Conservation (phyloP, 2,113 vertebrate species). For the Gasterosteus nipponicus region DNA sequence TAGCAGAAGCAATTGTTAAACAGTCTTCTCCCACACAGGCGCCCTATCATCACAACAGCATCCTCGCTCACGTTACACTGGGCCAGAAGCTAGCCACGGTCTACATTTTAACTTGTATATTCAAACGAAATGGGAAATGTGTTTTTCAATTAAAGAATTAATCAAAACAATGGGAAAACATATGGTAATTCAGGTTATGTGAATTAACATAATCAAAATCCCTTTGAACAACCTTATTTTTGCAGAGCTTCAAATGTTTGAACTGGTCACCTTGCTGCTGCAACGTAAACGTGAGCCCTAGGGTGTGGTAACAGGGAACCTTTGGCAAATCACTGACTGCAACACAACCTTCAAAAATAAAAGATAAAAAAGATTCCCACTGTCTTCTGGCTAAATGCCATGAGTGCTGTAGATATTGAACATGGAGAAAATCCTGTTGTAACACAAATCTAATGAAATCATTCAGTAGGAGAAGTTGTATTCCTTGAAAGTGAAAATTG, state of each 20-base stretch:
- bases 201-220: not conserved
- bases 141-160: not conserved
- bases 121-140: not conserved
- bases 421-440: not conserved
- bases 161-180: not conserved
- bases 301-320: not conserved
- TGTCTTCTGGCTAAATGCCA: slow-evolving; percentile 7
- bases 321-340: not conserved
- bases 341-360: not conserved
- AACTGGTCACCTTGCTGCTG: not conserved
- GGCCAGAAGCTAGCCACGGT: not conserved
- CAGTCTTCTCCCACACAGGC: slow-evolving; percentile 11
- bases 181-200: not conserved
- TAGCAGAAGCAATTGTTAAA: slow-evolving; percentile 6
- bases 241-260: not conserved
- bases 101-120: not conserved
- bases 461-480: not conserved
- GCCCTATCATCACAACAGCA: not conserved
- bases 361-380: not conserved
- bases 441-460: not conserved
- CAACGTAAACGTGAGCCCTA: not conserved
- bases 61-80: not conserved
- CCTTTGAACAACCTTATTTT: not conserved
- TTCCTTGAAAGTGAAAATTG: not conserved
- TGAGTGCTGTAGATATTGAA: not conserved